These are phyloP conservation scores for Petrolisthes manimaculis DNA, from an alignment of 2,888 invertebrate species.

Conservation along the genomic window DNA sequence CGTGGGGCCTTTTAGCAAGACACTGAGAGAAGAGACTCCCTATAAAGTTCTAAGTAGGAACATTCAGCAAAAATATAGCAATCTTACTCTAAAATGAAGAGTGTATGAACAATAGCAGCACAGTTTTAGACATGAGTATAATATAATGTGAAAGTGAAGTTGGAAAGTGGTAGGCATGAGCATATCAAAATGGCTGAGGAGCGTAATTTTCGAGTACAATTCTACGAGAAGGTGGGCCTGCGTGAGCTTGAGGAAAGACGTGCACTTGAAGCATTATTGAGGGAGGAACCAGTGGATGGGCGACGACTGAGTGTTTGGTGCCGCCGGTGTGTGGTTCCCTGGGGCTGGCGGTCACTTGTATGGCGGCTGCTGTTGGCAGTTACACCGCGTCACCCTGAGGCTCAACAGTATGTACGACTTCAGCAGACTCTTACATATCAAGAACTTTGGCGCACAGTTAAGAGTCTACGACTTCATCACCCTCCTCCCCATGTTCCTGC, in stretches of 20 bases:
- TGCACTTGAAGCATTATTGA: conserved; percentile 84
- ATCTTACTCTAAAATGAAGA: too few species aligned
- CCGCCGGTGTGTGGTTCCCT: conserved; percentile 85
- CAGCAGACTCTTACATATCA: conserved; percentile 52
- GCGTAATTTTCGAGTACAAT: conserved; percentile 72
- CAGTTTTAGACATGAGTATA: too few species aligned
- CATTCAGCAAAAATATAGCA: too few species aligned
- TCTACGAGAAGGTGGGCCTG: conserved; percentile 81
- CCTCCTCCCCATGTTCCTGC: background rate
- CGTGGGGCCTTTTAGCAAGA: too few species aligned
- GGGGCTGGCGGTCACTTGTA: conserved; percentile 82
- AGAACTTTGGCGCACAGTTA: conserved; percentile 50
- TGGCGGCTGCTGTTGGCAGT: conserved; percentile 88
- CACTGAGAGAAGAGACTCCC: too few species aligned
- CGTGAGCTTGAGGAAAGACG: conserved; percentile 73
- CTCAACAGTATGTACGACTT: conserved; percentile 54
- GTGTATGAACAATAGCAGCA: too few species aligned
- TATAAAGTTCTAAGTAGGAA: too few species aligned
- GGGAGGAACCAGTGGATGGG: conserved; percentile 85
- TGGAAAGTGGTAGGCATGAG: background rate
- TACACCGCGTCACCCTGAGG: conserved; percentile 51
- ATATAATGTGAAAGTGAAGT: too few species aligned
- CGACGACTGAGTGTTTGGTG: conserved; percentile 87
- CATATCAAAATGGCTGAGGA: conserved; percentile 66
- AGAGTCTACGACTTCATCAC: conserved; percentile 17